Base-by-base conservation (phyloP, 2,888 invertebrate genomes). In the Phortica okadai region DNA sequence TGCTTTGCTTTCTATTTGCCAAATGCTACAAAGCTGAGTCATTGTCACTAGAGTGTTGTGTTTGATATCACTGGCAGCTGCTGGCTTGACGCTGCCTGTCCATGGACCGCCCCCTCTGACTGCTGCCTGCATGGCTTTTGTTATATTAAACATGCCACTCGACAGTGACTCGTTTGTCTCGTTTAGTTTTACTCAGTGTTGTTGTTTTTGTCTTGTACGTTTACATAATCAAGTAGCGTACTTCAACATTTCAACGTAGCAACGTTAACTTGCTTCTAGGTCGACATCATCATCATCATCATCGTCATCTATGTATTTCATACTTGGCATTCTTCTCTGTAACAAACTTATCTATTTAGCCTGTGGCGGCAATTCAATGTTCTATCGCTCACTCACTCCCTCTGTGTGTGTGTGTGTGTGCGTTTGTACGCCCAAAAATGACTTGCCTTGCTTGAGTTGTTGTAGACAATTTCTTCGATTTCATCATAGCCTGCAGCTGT, bases 191-290 rank as follows among this genome's bases (percentile, higher is more conserved):
- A 16, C 59, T 59, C 16, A 59, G 59, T 10, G 16, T 21, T 59
- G 21, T 25, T 11, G 62, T 25, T 8, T 25, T 2, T 25, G 64
- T 62, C n/a, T 62, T 10, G 16, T 6, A 62, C 64, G 64, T 64
- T 64, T 64, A 64, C 41, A 64, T 64, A 64, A 64, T 64, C 64
- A 64, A 64, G 64, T 41, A 5, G 64, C 64, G 16, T n/a, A 64
- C 64, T 64, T 11, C 4, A 64, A 33, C 25, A 64, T 14, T 8
- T 33, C 8, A 8, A 33, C 33, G 7, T 11, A 33, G 25, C 21
- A 64, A 11, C 25, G 62, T 25, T 64, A 41, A 64, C 64, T n/a
- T 16, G 59, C 59, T 50, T 50, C 50, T 14, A 50, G 50, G 3
- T 11, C 8, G 50, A 50, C 10, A 50, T 50, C 10, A 8, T 50